Conservation (phyloP, 2,113 vertebrate species). For the Tragelaphus buxtoni region DNA sequence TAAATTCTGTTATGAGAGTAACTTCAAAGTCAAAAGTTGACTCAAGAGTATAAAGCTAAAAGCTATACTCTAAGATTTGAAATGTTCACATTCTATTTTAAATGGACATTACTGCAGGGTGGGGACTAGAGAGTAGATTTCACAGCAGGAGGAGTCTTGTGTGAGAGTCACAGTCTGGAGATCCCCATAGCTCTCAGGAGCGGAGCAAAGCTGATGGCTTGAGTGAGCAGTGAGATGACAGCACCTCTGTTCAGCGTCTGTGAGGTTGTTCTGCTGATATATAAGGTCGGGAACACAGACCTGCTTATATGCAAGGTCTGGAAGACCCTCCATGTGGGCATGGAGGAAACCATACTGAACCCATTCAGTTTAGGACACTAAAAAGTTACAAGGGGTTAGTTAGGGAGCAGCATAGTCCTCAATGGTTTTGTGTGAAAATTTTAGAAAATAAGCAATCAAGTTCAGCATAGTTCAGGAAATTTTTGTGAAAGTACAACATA, state of each 20-base stretch:
- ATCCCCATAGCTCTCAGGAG: background rate
- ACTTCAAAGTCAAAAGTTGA: background rate
- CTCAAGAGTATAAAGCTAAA: background rate
- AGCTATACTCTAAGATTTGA: background rate
- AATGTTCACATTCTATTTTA: background rate
- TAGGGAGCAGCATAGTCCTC: background rate
- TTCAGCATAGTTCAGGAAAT: background rate
- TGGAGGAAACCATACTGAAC: background rate
- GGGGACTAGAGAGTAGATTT: background rate
- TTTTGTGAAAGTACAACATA: background rate
- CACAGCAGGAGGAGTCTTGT: background rate
- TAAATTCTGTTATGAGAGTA: background rate
- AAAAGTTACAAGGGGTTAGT: background rate
- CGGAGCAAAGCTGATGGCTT: background rate
- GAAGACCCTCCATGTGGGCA: background rate
- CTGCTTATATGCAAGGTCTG: background rate
- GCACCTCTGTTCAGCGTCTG: background rate
- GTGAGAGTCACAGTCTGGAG: too few species aligned
- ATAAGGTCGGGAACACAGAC: background rate
- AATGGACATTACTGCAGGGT: background rate
- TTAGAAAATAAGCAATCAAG: background rate
- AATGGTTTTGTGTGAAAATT: background rate
- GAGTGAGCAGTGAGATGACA: background rate
- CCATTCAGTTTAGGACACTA: background rate
- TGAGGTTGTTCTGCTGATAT: background rate